Base-by-base conservation (phyloP, 2,797 vertebrate genomes). In the Parambassis ranga region DNA sequence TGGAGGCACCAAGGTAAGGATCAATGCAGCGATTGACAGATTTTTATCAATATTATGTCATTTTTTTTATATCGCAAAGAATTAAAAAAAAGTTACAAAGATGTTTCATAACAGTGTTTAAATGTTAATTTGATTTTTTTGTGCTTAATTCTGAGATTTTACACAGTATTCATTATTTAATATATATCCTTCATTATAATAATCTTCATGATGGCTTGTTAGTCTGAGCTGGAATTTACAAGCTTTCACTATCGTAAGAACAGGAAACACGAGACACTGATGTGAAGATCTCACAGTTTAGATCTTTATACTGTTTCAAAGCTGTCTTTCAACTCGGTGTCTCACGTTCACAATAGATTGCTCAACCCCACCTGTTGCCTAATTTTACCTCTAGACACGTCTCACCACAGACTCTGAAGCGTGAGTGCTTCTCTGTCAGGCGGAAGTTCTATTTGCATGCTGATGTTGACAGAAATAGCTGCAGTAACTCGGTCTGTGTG, bases 1-100 rank as follows among this genome's bases (percentile, higher is more conserved):
- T 98, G 96, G 96, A 95, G 92, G 59, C 92, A 93, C 64, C 91
- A 93, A 91, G 96, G 97, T 98, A 92, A 90, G 83, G 8, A 3
- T n/a, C 6, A 1, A 15, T 4, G 0, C 7, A 14, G 6, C n/a
- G n/a, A n/a, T n/a, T n/a, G n/a, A n/a, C n/a, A n/a, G n/a, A n/a
- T n/a, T n/a, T n/a, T n/a, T n/a, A n/a, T n/a, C n/a, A n/a, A n/a
- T n/a, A n/a, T n/a, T n/a, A n/a, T n/a, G n/a, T n/a, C n/a, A n/a
- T n/a, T n/a, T n/a, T n/a, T n/a, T n/a, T n/a, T n/a, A n/a, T n/a
- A n/a, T n/a, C n/a, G n/a, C n/a, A n/a, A n/a, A n/a, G n/a, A n/a
- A n/a, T n/a, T n/a, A n/a, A n/a, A n/a, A n/a, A n/a, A n/a, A n/a
- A n/a, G n/a, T n/a, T n/a, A n/a, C n/a, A n/a, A n/a, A n/a, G n/a